Evolutionary conservation across 2,797 vertebrate species (phyloP).

Genomic region (Staurois parvus): DNA sequence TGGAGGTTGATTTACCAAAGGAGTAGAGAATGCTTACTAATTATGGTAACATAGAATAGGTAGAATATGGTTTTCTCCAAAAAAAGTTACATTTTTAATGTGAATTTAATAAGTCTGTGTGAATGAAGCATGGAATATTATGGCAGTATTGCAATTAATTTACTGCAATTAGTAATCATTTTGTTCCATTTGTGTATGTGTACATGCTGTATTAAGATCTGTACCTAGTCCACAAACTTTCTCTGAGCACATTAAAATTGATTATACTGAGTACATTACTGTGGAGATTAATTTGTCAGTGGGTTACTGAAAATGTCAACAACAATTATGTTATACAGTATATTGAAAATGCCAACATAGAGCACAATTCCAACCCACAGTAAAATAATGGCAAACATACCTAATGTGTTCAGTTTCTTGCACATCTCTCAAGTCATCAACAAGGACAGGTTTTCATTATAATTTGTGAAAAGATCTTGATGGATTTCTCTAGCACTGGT

Average conservation of each 20-base stretch:
- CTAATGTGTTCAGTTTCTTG: background rate
- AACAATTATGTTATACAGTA: background rate
- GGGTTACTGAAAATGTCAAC: background rate
- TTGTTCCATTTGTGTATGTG: background rate
- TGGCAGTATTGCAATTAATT: background rate
- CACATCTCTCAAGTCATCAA: background rate
- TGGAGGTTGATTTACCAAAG: no score
- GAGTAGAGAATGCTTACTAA: no score
- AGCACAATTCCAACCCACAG: background rate
- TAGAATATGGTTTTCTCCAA: no score
- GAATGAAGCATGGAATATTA: background rate
- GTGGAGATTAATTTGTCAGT: background rate
- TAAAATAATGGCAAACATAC: background rate
- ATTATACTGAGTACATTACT: background rate
- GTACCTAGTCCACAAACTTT: background rate
- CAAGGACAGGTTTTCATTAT: background rate
- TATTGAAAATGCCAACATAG: background rate
- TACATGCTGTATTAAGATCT: background rate
- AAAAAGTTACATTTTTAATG: no score
- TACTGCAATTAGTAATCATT: background rate
- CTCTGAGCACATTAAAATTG: background rate
- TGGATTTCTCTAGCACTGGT: background rate
- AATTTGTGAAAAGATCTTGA: background rate
- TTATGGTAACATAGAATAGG: no score
- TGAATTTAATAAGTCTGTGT: no score